Base-by-base conservation (phyloP, 2,113 vertebrate species). In the Probosciger aterrimus region DNA sequence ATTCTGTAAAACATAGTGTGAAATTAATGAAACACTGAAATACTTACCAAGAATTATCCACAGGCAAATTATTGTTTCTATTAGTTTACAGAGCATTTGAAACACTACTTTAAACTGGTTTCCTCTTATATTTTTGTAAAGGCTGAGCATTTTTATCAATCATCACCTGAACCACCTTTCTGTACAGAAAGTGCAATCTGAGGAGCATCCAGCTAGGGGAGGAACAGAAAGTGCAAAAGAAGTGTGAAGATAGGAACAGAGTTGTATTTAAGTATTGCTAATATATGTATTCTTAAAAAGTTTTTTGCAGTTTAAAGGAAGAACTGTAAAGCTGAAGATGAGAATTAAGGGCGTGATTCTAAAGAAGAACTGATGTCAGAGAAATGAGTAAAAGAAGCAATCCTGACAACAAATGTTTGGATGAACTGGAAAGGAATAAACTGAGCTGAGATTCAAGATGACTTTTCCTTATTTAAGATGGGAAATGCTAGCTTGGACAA, bases 1-100 rank as follows among this genome's bases (percentile, higher is more conserved):
- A 96, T 99, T 99, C 99, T 99, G 97, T 73, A 96, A 96, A 94
- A 97, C 18, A 96, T 19, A 88, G 85, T 4, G 11, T 53, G 57
- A 80, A 79, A 84, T 43, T 67, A 77, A 44, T 35, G 31, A 59
- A 70, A 69, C 65, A n/a, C 55, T 86, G 52, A 88, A 92, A 64
- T 57, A 33, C 31, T 86, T 77, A 14, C 27, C 62, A 80, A 76
- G 35, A 46, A 53, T 64, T 70, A 81, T 12, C 71, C 55, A 57
- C 47, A 88, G 46, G 15, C 27, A 81, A 9, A 22, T 43, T 53
- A 57, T 33, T 67, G 71, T 44, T 70, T 74, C 74, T 3, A 57
- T 71, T 25, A 82, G 22, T 53, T 74, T 57, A 60, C 8, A 80
- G 10, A 82, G 12, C 22, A 87, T 28, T 31, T 55, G 37, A 79